Evolutionary conservation across 2,797 vertebrate species (phyloP).

Genomic region (Sparus aurata): DNA sequence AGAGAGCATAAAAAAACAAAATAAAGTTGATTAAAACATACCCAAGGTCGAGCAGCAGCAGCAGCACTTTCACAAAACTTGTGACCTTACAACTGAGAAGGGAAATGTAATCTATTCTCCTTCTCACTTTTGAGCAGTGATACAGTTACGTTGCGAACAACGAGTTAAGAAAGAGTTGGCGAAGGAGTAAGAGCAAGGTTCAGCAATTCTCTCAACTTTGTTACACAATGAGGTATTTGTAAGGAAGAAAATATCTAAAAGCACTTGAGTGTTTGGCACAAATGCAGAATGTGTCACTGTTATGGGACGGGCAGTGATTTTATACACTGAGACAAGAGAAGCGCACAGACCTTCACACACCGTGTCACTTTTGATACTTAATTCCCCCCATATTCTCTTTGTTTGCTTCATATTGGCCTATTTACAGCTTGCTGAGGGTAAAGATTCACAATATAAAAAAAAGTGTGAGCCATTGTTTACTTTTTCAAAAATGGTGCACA

Average conservation of each 20-base stretch:
- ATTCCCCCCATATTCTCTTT: conserved; percentile 61
- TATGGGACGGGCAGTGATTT: conserved; percentile 33
- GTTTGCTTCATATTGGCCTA: conserved; percentile 78
- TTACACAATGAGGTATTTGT: conserved; percentile 27
- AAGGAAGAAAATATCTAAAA: conserved; percentile 17
- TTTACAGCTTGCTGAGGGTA: conserved; percentile 77
- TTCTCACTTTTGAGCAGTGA: conserved; percentile 12
- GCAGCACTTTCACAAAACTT: conserved; percentile 22
- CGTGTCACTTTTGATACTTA: conserved; percentile 68
- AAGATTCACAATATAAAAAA: conserved; percentile 69
- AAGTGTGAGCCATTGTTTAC: conserved; percentile 81
- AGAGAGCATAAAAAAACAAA: neutral
- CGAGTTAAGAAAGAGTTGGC: conserved; percentile 21
- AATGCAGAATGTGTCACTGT: conserved; percentile 29
- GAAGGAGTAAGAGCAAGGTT: conserved; percentile 30
- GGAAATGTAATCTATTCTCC: conserved; percentile 37
- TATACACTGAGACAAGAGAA: conserved; percentile 47
- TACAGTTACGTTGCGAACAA: conserved; percentile 8
- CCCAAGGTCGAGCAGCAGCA: conserved; percentile 23
- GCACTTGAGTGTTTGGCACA: conserved; percentile 43
- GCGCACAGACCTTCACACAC: conserved; percentile 48
- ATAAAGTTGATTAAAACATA: conserved; percentile 26
- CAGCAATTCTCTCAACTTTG: conserved; percentile 43
- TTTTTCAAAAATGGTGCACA: conserved; percentile 80
- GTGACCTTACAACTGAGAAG: conserved; percentile 12